Evolutionary conservation across 2,113 vertebrate species (phyloP).

Genomic region (Gallinago paraguaiae): DNA sequence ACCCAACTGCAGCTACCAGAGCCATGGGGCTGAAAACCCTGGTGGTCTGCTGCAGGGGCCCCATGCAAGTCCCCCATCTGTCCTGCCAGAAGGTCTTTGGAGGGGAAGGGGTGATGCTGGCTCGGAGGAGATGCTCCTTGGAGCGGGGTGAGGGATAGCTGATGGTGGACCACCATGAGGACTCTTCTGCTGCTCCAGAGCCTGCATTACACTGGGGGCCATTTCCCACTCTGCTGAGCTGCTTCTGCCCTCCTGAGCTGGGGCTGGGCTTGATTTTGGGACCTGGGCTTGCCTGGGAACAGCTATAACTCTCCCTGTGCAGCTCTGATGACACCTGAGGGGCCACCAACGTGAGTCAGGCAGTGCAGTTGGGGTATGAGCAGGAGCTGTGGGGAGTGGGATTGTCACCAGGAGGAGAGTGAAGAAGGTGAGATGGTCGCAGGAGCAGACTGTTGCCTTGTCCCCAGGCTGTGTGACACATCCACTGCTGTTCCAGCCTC

Average conservation of each 20-base stretch:
- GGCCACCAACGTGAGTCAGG: background rate
- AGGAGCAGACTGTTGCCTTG: conserved; percentile 74
- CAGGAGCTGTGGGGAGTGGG: background rate
- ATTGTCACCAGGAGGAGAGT: conserved; percentile 86
- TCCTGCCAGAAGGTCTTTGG: too few species aligned
- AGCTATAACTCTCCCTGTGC: background rate
- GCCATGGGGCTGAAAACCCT: background rate
- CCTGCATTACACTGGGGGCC: background rate
- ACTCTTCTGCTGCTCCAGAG: background rate
- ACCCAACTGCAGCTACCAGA: background rate
- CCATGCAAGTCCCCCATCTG: rapidly evolving
- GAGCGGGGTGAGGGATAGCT: too few species aligned
- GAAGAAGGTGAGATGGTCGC: conserved; percentile 88
- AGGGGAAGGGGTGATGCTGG: background rate
- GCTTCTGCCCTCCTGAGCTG: background rate
- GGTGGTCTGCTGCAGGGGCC: background rate
- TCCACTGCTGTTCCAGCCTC: conserved; percentile 75
- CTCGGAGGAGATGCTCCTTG: background rate
- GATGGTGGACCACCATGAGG: background rate
- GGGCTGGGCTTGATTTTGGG: background rate
- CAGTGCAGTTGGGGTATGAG: background rate
- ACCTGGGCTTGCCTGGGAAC: background rate
- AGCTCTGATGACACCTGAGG: background rate
- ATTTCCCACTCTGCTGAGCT: background rate
- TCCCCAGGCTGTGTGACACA: conserved; percentile 43